Conservation (phyloP, 1,140 invertebrate species). For the Anastrepha obliqua region DNA sequence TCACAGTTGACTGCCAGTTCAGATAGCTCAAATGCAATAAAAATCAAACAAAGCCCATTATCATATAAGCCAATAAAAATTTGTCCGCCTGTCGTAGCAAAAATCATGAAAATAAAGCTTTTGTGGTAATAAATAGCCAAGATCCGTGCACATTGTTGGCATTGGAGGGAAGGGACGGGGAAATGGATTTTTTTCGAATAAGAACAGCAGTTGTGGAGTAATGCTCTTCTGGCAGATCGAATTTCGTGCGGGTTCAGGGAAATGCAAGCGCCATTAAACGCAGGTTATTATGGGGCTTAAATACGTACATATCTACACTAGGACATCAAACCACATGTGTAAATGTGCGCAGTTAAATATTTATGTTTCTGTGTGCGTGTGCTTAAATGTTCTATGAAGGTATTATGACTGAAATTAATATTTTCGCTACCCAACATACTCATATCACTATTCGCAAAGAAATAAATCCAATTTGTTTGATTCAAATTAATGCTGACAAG, state of each 20-base stretch:
- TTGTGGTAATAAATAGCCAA: neutral
- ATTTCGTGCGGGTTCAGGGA: neutral
- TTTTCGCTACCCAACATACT: neutral
- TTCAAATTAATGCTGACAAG: constrained; percentile 44
- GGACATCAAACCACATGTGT: neutral
- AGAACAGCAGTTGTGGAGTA: neutral
- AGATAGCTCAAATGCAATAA: constrained; percentile 2
- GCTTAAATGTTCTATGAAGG: neutral
- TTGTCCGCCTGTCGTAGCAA: neutral
- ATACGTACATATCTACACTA: neutral
- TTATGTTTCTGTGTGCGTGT: too few species aligned
- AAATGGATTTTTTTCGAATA: neutral
- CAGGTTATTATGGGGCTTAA: neutral
- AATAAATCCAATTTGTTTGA: constrained; percentile 54
- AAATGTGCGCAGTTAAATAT: neutral
- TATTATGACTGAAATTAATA: constrained; percentile 36
- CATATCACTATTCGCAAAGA: neutral
- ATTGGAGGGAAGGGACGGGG: neutral
- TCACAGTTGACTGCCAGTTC: neutral
- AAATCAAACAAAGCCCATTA: constrained; percentile 40
- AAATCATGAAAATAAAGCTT: neutral
- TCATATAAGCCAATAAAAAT: constrained; percentile 46
- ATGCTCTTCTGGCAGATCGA: neutral
- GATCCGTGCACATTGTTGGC: neutral
- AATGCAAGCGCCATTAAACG: constrained; percentile 24